Evolutionary conservation across 2,888 invertebrate species (phyloP).

Genomic region (Gortyna flavago): DNA sequence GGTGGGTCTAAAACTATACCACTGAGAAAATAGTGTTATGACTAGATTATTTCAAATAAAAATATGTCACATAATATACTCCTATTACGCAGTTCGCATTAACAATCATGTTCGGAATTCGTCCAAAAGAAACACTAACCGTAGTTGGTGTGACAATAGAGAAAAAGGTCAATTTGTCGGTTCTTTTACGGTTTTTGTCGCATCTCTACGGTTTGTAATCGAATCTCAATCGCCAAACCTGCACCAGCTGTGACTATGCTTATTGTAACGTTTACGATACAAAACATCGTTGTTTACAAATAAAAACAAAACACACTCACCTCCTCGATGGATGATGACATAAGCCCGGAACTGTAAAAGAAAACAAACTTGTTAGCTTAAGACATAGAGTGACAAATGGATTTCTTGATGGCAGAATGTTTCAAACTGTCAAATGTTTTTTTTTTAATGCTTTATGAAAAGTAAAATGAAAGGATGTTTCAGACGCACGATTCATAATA

Average conservation of each 20-base stretch:
- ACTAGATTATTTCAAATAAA: too few relatives aligned
- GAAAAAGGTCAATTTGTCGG: too few relatives aligned
- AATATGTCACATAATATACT: too few relatives aligned
- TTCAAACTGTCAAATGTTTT: constrained; percentile 25
- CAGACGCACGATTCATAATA: not conserved
- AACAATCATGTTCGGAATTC: too few relatives aligned
- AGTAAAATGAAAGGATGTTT: not conserved
- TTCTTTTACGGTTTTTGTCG: too few relatives aligned
- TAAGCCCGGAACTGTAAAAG: constrained; percentile 87
- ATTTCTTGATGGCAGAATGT: constrained; percentile 6
- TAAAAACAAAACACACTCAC: constrained; percentile 73
- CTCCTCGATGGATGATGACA: constrained; percentile 88
- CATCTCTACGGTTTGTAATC: too few relatives aligned
- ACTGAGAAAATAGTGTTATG: too few relatives aligned
- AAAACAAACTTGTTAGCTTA: constrained; percentile 58
- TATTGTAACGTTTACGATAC: not conserved
- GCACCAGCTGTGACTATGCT: not conserved
- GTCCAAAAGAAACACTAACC: too few relatives aligned
- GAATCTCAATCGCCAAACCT: too few relatives aligned
- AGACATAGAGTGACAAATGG: not conserved
- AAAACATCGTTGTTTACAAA: constrained; percentile 19
- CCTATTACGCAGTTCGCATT: too few relatives aligned
- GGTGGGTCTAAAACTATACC: too few relatives aligned
- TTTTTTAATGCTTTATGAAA: not conserved
- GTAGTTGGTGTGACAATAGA: too few relatives aligned